Evolutionary conservation across 2,888 invertebrate species (phyloP).

Genomic region (Amiota mariae): DNA sequence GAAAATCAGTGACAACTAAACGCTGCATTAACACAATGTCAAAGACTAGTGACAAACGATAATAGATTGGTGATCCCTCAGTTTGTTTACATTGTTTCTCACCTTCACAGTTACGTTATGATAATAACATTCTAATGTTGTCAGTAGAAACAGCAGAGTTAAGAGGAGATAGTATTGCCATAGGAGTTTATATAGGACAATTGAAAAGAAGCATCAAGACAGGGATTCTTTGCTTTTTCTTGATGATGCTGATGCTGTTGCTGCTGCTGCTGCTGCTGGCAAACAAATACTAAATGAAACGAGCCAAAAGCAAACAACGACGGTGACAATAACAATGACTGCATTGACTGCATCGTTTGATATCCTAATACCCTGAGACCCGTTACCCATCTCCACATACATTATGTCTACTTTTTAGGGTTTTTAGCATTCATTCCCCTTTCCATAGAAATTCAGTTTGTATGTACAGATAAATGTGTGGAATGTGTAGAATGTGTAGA

Average conservation of each 20-base stretch:
- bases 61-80: too few species aligned
- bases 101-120: constrained; percentile 44
- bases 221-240: background rate
- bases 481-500: background rate
- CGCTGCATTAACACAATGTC: constrained; percentile 24
- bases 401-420: constrained; percentile 34
- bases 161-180: background rate
- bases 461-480: background rate
- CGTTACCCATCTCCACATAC: background rate
- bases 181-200: too few species aligned
- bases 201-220: background rate
- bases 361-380: background rate
- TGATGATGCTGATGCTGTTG: background rate
- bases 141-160: background rate
- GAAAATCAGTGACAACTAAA: background rate
- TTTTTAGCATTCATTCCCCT: constrained; percentile 44
- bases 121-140: too few species aligned
- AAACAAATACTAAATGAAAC: constrained; percentile 40
- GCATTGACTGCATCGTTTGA: constrained; percentile 41
- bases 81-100: constrained; percentile 38
- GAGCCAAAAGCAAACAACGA: constrained; percentile 24
- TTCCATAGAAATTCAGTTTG: constrained; percentile 6
- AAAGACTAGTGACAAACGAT: constrained; percentile 10
- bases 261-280: constrained; percentile 2
- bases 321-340: background rate